Conservation (phyloP, 1,140 invertebrate species). For the Cydia pomonella region DNA sequence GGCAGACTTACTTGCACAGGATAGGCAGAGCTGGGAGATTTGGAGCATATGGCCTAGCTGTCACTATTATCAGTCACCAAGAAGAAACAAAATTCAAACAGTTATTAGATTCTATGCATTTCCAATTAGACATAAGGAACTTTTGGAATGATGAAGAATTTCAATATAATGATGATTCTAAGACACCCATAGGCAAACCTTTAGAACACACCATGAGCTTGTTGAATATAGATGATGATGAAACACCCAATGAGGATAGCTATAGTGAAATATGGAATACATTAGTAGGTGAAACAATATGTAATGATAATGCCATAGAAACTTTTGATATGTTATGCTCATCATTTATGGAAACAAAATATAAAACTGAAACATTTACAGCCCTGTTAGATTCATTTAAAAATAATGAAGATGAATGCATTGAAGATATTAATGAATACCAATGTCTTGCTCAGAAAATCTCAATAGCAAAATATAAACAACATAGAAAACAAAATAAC, state of each 20-base stretch:
- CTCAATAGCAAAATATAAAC: slow-evolving; percentile 2
- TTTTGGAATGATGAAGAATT: slow-evolving; percentile 55
- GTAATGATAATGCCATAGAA: slow-evolving; percentile 41
- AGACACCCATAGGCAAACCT: background rate
- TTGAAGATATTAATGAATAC: background rate
- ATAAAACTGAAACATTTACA: slow-evolving; percentile 52
- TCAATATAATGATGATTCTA: slow-evolving; percentile 32
- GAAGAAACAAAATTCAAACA: slow-evolving; percentile 82
- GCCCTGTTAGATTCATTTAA: slow-evolving; percentile 54
- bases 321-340: slow-evolving; percentile 51
- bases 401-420: slow-evolving; percentile 33
- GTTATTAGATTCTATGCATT: slow-evolving; percentile 73
- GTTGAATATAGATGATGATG: slow-evolving; percentile 81
- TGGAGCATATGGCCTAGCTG: slow-evolving; percentile 88
- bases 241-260: slow-evolving; percentile 83
- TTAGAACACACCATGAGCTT: slow-evolving; percentile 34
- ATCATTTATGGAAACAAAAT: slow-evolving; percentile 45
- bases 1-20: slow-evolving; percentile 96
- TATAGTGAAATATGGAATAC: slow-evolving; percentile 50
- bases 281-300: slow-evolving; percentile 40
- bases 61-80: slow-evolving; percentile 84
- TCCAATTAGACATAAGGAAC: slow-evolving; percentile 48
- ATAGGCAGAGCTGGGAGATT: slow-evolving; percentile 97
- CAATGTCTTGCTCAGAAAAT: background rate
- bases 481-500: background rate